Percentiles rank a stretch among this genome's conserved stretches.
Evolutionary conservation across 1,140 invertebrate species (phyloP).

Genomic region (Hylaeus volcanicus): DNA sequence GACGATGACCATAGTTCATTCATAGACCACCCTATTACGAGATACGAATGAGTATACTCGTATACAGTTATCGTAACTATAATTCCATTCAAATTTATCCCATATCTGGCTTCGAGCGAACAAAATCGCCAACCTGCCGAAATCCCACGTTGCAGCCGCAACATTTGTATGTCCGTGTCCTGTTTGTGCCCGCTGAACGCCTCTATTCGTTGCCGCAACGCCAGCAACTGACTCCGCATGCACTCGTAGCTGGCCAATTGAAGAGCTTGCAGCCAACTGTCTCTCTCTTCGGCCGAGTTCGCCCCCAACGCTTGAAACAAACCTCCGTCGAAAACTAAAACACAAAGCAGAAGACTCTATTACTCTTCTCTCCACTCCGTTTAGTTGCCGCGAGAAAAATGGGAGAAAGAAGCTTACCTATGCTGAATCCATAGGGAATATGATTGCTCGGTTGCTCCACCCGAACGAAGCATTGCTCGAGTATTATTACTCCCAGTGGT

Average conservation of each 20-base stretch:
- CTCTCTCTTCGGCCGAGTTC: slow-evolving; percentile 89
- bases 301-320: slow-evolving; percentile 90
- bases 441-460: slow-evolving; percentile 83
- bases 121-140: slow-evolving; percentile 74
- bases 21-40: no score
- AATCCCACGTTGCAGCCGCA: slow-evolving; percentile 84
- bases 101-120: no score
- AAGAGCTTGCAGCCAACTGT: slow-evolving; percentile 92
- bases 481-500: slow-evolving; percentile 91
- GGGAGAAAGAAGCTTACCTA: slow-evolving; percentile 70
- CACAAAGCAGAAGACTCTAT: not conserved
- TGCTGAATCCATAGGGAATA: slow-evolving; percentile 78
- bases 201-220: slow-evolving; percentile 84
- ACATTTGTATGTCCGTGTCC: slow-evolving; percentile 85
- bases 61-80: no score
- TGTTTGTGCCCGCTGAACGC: slow-evolving; percentile 83
- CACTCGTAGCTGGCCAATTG: slow-evolving; percentile 92
- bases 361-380: no score
- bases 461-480: slow-evolving; percentile 91
- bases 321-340: slow-evolving; percentile 90
- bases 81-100: no score
- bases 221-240: slow-evolving; percentile 88
- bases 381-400: no score
- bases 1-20: no score
- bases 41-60: no score